Evolutionary conservation across 2,888 invertebrate genomes (phyloP), one percentile per base, ranked within the genome.

Genomic region (Agrochola circellaris): DNA sequence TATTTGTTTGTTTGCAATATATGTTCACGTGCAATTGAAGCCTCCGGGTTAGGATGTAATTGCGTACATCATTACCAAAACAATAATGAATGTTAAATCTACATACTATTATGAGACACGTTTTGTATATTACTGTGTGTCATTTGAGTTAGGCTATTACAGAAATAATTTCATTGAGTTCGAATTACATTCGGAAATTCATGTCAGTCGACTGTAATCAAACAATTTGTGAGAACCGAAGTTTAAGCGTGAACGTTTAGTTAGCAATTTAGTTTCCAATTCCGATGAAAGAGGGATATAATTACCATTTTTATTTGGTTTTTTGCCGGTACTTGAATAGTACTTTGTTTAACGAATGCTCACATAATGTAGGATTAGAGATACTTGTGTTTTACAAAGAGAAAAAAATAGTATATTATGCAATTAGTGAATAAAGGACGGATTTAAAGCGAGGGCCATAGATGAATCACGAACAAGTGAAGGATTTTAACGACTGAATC

Each of bases 241-340:
- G 67, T 78, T 79, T 45, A 13, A 45, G 11, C 13, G 42, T 61
- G 11, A 15, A 34, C 23, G 48, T 38, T 48, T 34, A n/a, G 17
- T 45, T n/a, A 1, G n/a, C 1, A 66, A 76, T 48, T 77, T 15
- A 17, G 58, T 66, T 77, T 66, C 30, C 1, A 23, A 77, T 45
- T 65, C 38, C 8, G 13, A 20, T 77, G 38, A 67, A 58, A 79
- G 30, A 26, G 20, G 8, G 13, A 42, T 20, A 20, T n/a, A 58
- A 42, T 20, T n/a, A 26, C 7, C 11, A 38, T 11, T 34, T 30
- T 56, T 73, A 15, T 45, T 30, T 51, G 4, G 17, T 3, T 38
- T 60, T 58, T 26, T 7, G 15, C 11, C n/a, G 7, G 17, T 48
- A 20, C 9, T 17, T 30, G n/a, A 42, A 51, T n/a, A 30, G 13